Conservation (phyloP, 2,888 invertebrate genomes). For the Drosophila multiciliata region DNA sequence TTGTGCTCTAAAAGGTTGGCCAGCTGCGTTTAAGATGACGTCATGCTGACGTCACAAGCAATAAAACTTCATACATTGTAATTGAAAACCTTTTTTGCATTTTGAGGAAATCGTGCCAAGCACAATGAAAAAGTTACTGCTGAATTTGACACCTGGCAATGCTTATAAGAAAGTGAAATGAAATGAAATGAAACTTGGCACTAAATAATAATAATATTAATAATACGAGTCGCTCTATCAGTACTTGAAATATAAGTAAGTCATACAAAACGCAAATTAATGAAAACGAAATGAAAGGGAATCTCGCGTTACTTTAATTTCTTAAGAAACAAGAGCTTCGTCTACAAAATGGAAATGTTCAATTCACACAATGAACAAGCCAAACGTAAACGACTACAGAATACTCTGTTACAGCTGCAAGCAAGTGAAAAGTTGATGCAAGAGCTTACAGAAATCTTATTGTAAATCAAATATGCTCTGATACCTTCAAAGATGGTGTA, state of each 20-base stretch:
- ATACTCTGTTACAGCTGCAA: neutral
- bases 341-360: slow-evolving; percentile 41
- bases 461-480: neutral
- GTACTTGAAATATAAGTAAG: slow-evolving; percentile 19
- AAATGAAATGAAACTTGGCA: slow-evolving; percentile 25
- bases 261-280: slow-evolving; percentile 60
- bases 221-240: slow-evolving; percentile 38
- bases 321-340: slow-evolving; percentile 7
- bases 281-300: slow-evolving; percentile 50
- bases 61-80: slow-evolving; percentile 37
- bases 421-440: neutral
- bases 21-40: slow-evolving; percentile 37
- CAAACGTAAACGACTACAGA: neutral
- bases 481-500: neutral
- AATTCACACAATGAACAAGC: neutral
- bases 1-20: slow-evolving; percentile 7
- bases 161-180: slow-evolving; percentile 22
- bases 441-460: neutral
- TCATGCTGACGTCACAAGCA: slow-evolving; percentile 46
- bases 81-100: slow-evolving; percentile 46
- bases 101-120: slow-evolving; percentile 55
- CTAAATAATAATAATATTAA: slow-evolving; percentile 31
- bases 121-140: slow-evolving; percentile 4
- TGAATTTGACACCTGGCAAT: slow-evolving; percentile 61
- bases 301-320: slow-evolving; percentile 53